These are phyloP conservation scores for Lasioglossum zephyrum DNA, from an alignment of 2,888 invertebrate genomes.

Conservation along the genomic window DNA sequence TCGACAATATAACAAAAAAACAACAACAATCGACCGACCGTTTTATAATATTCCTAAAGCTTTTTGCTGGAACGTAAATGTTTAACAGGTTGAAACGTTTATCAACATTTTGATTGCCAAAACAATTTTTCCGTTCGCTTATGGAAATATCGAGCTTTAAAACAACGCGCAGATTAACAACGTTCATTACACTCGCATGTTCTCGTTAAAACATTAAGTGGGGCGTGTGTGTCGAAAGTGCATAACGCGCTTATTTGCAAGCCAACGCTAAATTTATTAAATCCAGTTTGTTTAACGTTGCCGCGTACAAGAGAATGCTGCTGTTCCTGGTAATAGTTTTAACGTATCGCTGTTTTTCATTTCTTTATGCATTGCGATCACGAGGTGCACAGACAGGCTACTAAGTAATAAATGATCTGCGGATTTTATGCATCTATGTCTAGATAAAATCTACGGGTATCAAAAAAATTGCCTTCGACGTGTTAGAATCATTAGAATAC, in stretches of 20 bases:
- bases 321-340: neutral
- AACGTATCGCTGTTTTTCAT: neutral
- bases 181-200: constrained; percentile 30
- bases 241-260: constrained; percentile 22
- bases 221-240: constrained; percentile 6
- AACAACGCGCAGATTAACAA: constrained; percentile 35
- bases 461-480: neutral
- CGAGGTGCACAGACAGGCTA: neutral
- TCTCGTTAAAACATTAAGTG: constrained; percentile 36
- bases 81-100: neutral
- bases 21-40: neutral
- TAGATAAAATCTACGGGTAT: neutral
- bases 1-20: neutral
- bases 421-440: neutral
- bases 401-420: neutral
- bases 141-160: constrained; percentile 34
- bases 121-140: neutral
- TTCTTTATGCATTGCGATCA: neutral
- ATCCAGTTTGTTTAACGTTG: constrained; percentile 16
- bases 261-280: constrained; percentile 20
- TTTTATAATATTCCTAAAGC: neutral
- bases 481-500: no score
- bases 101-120: neutral
- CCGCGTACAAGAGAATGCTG: neutral
- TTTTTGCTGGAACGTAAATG: neutral